A percentile compares a stretch with the other conserved stretches of the same genome.
These are phyloP conservation scores for Botia kubotai DNA, from an alignment of 2,797 vertebrate species.

Conservation along the genomic window DNA sequence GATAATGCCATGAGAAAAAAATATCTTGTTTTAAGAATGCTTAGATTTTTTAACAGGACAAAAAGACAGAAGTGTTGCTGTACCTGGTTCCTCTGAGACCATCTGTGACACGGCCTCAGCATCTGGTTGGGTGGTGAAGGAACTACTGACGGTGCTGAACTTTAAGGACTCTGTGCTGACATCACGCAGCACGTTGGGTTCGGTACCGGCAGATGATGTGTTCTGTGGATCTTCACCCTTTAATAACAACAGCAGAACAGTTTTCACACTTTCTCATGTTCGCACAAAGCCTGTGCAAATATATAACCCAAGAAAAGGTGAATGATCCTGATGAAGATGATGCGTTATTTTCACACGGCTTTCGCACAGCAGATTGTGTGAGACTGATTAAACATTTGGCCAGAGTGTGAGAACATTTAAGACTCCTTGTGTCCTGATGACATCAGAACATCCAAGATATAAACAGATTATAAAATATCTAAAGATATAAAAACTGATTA, in stretches of 20 bases:
- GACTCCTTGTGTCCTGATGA: neutral
- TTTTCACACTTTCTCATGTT: conserved; percentile 3
- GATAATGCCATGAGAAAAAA: too few species aligned
- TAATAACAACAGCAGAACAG: conserved; percentile 33
- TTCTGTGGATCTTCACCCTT: conserved; percentile 71
- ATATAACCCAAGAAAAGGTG: neutral
- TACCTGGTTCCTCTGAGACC: conserved; percentile 63
- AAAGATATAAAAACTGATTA: neutral
- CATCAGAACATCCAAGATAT: neutral
- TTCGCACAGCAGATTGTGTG: conserved; percentile 20
- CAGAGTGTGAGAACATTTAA: conserved; percentile 24
- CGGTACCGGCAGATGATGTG: conserved; percentile 59
- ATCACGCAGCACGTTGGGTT: conserved; percentile 52
- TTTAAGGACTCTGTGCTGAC: conserved; percentile 59
- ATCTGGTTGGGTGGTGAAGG: conserved; percentile 31
- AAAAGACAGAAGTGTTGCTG: neutral
- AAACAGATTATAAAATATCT: neutral
- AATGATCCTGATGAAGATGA: neutral
- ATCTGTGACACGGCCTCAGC: conserved; percentile 33
- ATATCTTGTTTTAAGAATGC: neutral
- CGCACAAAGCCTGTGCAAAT: neutral
- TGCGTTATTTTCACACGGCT: neutral
- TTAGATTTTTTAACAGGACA: neutral
- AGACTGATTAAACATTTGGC: conserved; percentile 24
- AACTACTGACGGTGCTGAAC: conserved; percentile 37